These are phyloP conservation scores for Callopanchax toddi DNA, from an alignment of 2,113 vertebrate species.

Conservation along the genomic window DNA sequence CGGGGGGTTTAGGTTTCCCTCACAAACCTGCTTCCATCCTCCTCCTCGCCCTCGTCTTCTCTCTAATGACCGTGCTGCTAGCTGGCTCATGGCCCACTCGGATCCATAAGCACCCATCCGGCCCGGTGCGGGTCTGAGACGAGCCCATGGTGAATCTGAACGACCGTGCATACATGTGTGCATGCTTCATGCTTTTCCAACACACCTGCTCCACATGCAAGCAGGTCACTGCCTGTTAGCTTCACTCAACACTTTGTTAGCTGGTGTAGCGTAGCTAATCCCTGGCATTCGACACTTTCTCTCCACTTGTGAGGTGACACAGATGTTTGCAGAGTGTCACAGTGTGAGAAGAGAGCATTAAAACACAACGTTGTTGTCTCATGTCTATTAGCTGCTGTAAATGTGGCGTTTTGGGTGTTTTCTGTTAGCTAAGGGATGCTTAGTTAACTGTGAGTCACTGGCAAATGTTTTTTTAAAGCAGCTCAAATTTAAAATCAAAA, in stretches of 20 bases:
- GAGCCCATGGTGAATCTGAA: conserved; percentile 36
- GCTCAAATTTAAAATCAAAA: too few species aligned
- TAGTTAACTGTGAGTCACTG: too few species aligned
- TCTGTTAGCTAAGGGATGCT: too few species aligned
- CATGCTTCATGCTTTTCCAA: conserved; percentile 13
- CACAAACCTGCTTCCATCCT: too few species aligned
- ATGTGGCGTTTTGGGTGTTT: too few species aligned
- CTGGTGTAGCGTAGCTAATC: conserved; percentile 64
- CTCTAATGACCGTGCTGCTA: conserved; percentile 66
- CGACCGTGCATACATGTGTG: conserved; percentile 8
- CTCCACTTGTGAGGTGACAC: conserved; percentile 48
- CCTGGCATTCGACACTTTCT: conserved; percentile 30
- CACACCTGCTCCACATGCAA: conserved; percentile 60
- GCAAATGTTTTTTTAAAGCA: too few species aligned
- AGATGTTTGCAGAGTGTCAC: too few species aligned
- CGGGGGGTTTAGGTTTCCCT: too few species aligned
- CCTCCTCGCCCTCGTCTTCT: conserved; percentile 35
- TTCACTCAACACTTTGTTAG: conserved; percentile 49
- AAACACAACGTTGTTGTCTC: too few species aligned
- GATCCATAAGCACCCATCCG: conserved; percentile 66
- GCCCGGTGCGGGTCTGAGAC: conserved; percentile 16
- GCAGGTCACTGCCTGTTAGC: conserved; percentile 41
- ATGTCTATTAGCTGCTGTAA: too few species aligned
- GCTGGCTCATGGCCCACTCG: conserved; percentile 56
- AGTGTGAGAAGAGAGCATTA: too few species aligned